Conservation (phyloP, 2,113 vertebrate species). For the Tachycineta bicolor region DNA sequence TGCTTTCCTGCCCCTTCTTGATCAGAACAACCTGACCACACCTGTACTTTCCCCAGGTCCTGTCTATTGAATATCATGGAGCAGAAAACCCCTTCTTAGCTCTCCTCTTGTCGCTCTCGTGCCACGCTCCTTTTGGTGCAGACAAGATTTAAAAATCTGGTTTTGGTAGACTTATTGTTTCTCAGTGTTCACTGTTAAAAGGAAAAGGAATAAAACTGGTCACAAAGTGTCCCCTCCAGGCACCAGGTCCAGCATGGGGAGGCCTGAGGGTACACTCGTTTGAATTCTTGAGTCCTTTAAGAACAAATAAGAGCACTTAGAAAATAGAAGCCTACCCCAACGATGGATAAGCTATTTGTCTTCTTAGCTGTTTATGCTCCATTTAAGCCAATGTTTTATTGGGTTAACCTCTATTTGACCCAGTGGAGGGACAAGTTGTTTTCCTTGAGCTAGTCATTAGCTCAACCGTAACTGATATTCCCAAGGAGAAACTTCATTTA, state of each 20-base stretch:
- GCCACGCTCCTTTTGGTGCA: neutral
- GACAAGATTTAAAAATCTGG: neutral
- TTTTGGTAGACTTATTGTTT: neutral
- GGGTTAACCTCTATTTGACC: slow-evolving; percentile 80
- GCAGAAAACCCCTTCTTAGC: neutral
- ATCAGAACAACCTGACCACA: neutral
- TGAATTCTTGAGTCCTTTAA: neutral
- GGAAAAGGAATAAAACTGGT: neutral
- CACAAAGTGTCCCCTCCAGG: neutral
- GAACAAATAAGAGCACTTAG: neutral
- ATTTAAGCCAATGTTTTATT: slow-evolving; percentile 76
- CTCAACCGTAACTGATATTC: slow-evolving; percentile 77
- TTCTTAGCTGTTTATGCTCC: slow-evolving; percentile 73
- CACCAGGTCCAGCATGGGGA: neutral
- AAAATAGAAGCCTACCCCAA: slow-evolving; percentile 32
- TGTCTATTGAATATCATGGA: neutral
- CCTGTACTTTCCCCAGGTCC: neutral
- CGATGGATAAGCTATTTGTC: slow-evolving; percentile 65
- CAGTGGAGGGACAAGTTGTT: slow-evolving; percentile 68
- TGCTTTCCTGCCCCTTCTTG: neutral
- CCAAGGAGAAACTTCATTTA: slow-evolving; percentile 80
- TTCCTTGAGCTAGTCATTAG: slow-evolving; percentile 76
- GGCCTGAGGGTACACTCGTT: neutral
- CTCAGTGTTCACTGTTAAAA: neutral
- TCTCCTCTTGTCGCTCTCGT: neutral